Conservation (phyloP, 2,113 vertebrate species). For the Paramormyrops kingsleyae region DNA sequence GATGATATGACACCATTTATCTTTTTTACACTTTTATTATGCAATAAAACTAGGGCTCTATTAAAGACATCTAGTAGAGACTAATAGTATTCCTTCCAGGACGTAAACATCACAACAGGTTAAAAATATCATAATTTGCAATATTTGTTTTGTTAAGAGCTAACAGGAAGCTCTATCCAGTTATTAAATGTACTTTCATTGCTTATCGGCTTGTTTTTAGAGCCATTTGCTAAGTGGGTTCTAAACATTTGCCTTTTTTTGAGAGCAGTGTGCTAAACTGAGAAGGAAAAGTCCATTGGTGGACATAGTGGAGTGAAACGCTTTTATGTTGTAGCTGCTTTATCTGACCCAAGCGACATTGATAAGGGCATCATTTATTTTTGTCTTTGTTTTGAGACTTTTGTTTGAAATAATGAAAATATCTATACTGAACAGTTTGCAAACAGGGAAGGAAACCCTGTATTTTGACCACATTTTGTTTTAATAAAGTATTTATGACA, state of each 20-base stretch:
- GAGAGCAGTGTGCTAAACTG: not conserved
- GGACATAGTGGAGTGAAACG: not conserved
- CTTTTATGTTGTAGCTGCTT: not conserved
- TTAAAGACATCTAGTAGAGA: not conserved
- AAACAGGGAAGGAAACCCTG: not conserved
- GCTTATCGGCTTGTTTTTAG: not conserved
- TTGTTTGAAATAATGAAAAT: not conserved
- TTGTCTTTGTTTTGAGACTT: not conserved
- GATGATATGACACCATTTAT: not conserved
- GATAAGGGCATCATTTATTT: not conserved
- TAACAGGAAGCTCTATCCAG: not conserved
- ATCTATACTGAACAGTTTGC: not conserved
- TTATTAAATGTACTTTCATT: not conserved
- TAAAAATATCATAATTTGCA: not conserved
- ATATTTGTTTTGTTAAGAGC: not conserved
- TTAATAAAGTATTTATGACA: not conserved
- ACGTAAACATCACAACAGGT: not conserved
- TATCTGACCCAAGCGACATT: not conserved
- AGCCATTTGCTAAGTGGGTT: not conserved
- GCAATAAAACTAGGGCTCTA: not conserved
- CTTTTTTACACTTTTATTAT: not conserved
- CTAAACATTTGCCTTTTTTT: not conserved
- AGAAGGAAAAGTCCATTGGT: not conserved
- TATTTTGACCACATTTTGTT: not conserved
- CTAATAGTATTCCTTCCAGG: not conserved